phyloP scores from a whole-genome alignment of 2,797 vertebrate genomes.

The Molothrus aeneus region DNA sequence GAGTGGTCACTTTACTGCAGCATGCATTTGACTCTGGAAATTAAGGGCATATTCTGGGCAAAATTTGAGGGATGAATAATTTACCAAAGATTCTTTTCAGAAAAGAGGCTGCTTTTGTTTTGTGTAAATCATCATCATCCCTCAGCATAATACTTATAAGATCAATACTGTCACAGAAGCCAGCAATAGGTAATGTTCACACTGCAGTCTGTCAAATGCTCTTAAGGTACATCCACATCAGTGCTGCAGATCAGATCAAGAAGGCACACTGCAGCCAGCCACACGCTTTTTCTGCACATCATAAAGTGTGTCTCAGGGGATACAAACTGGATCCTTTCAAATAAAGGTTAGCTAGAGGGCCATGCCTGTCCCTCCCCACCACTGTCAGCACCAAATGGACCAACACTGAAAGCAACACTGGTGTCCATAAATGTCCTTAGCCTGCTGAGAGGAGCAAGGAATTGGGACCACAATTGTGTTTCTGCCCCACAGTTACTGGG shows the following conservation, averaged over 20 bases:
- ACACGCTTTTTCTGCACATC: neutral
- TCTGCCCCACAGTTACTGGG: neutral
- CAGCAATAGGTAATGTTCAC: neutral
- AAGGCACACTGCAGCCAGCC: neutral
- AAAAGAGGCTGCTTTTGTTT: neutral
- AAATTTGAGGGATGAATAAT: neutral
- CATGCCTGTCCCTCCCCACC: neutral
- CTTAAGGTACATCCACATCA: neutral
- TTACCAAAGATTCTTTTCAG: neutral
- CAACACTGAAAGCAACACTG: neutral
- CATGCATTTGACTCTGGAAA: neutral
- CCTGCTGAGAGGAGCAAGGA: neutral
- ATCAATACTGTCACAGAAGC: neutral
- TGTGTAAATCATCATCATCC: neutral
- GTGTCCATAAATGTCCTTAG: neutral
- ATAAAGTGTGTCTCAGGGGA: neutral
- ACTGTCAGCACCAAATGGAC: neutral
- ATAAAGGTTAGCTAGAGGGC: neutral
- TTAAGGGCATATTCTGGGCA: neutral
- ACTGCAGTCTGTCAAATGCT: neutral
- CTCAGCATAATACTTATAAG: neutral
- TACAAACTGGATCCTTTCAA: neutral
- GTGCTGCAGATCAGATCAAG: neutral
- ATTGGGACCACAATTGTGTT: accelerated
- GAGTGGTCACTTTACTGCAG: neutral